Percentiles rank a stretch among this genome's conserved stretches.
Evolutionary conservation across 1,140 invertebrate genomes (phyloP).

Genomic region (Drosophila lacertosa): DNA sequence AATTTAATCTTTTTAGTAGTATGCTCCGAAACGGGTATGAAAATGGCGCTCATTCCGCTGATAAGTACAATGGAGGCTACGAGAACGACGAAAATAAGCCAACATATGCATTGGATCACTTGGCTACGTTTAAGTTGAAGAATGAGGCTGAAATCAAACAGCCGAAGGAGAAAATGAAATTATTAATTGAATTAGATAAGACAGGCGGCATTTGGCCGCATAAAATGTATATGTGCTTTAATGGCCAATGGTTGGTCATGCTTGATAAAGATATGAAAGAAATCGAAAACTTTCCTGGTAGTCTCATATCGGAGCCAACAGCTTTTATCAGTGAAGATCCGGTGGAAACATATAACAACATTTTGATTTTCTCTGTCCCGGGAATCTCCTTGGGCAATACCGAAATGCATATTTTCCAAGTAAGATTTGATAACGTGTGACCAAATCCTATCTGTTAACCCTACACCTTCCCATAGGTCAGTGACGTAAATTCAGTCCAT

Average conservation of each 20-base stretch:
- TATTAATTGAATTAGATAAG: conserved; percentile 74
- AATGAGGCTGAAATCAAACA: conserved; percentile 67
- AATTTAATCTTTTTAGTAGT: conserved; percentile 36
- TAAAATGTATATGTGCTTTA: conserved; percentile 81
- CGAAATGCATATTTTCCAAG: conserved; percentile 81
- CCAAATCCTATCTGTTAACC: not conserved
- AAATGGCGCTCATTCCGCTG: conserved; percentile 53
- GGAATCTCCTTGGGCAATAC: conserved; percentile 74
- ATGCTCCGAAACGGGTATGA: conserved; percentile 76
- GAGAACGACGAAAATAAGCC: conserved; percentile 59
- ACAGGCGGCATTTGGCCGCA: conserved; percentile 77
- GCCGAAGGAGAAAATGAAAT: conserved; percentile 79
- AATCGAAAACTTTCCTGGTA: conserved; percentile 79
- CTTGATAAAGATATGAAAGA: conserved; percentile 78
- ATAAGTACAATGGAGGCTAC: conserved; percentile 33
- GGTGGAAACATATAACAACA: conserved; percentile 69
- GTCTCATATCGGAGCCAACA: conserved; percentile 73
- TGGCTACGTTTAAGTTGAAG: conserved; percentile 79
- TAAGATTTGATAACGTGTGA: conserved; percentile 8
- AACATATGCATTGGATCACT: conserved; percentile 77
- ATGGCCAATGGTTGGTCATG: conserved; percentile 79
- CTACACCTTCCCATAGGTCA: conserved; percentile 45
- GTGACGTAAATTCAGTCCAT: conserved; percentile 85
- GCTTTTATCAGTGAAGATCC: conserved; percentile 78
- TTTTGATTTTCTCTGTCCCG: conserved; percentile 74